phyloP scores from a whole-genome alignment of 2,797 vertebrate genomes.

The Echiichthys vipera region DNA sequence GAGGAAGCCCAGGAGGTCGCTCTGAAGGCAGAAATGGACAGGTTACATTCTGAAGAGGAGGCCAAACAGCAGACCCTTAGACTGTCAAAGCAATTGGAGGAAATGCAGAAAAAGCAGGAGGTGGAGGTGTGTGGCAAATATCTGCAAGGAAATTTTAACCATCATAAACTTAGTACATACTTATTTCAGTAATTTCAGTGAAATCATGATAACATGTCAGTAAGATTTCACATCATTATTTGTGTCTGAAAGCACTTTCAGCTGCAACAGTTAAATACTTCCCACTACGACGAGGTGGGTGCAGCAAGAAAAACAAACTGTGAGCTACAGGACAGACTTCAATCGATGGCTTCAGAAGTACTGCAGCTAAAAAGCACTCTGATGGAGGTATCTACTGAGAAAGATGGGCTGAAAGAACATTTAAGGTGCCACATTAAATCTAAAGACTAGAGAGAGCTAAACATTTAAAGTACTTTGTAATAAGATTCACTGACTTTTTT shows the following conservation, averaged over 20 bases:
- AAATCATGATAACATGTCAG: no score
- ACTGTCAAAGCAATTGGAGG: slow-evolving; percentile 67
- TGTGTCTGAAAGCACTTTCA: slow-evolving; percentile 46
- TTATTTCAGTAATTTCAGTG: slow-evolving; percentile 21
- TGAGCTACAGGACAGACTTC: slow-evolving; percentile 74
- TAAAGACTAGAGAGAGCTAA: slow-evolving; percentile 24
- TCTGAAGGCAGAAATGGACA: slow-evolving; percentile 65
- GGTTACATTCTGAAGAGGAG: slow-evolving; percentile 64
- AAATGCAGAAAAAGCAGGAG: slow-evolving; percentile 64
- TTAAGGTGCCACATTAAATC: slow-evolving; percentile 76
- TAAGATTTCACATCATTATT: slow-evolving; percentile 21
- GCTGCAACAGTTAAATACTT: slow-evolving; percentile 70
- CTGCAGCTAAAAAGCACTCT: slow-evolving; percentile 71
- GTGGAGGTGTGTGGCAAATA: slow-evolving; percentile 63
- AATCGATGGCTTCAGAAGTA: slow-evolving; percentile 71
- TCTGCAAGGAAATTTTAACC: slow-evolving; percentile 16
- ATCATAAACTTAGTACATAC: slow-evolving; percentile 17
- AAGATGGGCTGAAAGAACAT: slow-evolving; percentile 78
- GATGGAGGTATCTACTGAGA: slow-evolving; percentile 73
- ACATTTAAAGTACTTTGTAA: slow-evolving; percentile 33
- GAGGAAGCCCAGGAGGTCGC: slow-evolving; percentile 64
- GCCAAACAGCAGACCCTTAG: slow-evolving; percentile 57
- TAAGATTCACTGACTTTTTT: slow-evolving; percentile 34
- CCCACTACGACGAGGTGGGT: slow-evolving; percentile 63
- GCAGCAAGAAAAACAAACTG: slow-evolving; percentile 48